Conservation (phyloP, 2,113 vertebrate species). For the Pitta sordida region DNA sequence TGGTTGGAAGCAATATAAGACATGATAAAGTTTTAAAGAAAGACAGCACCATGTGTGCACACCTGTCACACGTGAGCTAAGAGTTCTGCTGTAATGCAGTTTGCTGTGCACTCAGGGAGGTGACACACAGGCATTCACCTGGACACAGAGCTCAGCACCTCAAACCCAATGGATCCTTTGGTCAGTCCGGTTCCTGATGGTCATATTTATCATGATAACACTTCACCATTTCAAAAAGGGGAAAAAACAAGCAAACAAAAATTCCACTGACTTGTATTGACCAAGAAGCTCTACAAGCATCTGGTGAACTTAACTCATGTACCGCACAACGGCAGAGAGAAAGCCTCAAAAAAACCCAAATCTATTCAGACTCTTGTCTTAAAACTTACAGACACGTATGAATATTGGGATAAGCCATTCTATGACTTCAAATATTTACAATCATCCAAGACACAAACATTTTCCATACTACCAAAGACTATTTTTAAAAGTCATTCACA, state of each 20-base stretch:
- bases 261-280: background rate
- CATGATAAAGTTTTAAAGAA: no score
- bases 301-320: background rate
- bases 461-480: background rate
- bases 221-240: background rate
- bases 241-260: background rate
- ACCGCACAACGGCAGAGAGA: background rate
- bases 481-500: background rate
- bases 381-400: background rate
- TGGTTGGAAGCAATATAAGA: background rate
- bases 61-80: background rate
- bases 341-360: background rate
- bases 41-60: background rate
- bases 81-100: background rate
- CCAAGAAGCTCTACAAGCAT: background rate
- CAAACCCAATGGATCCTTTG: background rate
- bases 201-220: background rate
- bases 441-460: background rate
- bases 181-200: background rate
- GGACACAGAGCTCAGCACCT: background rate
- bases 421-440: background rate
- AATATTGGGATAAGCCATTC: background rate
- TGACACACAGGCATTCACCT: background rate
- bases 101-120: background rate
- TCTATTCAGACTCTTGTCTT: background rate